phyloP scores from a whole-genome alignment of 2,797 vertebrate species.

The Gouania willdenowi region DNA sequence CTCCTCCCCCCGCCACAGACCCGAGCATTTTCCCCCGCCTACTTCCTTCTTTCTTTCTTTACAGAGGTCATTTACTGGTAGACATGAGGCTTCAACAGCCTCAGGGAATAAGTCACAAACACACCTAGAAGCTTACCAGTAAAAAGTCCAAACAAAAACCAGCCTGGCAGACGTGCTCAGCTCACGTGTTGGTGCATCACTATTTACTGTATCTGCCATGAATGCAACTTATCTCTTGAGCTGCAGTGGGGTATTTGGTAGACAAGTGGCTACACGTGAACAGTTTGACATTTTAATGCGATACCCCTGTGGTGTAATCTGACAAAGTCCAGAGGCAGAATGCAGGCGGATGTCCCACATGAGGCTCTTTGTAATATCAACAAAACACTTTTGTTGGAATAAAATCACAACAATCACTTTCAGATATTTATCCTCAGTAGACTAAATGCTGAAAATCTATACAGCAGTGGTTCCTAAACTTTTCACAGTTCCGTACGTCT shows the following conservation, averaged over 20 bases:
- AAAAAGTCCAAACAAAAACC: slow-evolving; percentile 33
- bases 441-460: no score
- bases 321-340: slow-evolving; percentile 44
- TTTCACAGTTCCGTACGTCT: no score
- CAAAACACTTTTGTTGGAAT: no score
- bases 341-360: slow-evolving; percentile 6
- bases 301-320: slow-evolving; percentile 21
- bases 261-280: slow-evolving; percentile 1
- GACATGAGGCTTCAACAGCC: slow-evolving; percentile 17
- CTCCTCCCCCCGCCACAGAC: slow-evolving; percentile 59
- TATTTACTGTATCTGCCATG: no score
- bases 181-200: slow-evolving; percentile 5
- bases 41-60: slow-evolving; percentile 51
- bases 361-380: slow-evolving; percentile 45
- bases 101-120: slow-evolving; percentile 19
- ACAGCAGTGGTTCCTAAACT: no score
- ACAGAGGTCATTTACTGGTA: slow-evolving; percentile 50
- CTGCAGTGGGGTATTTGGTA: no score
- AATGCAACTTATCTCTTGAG: no score
- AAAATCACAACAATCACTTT: no score
- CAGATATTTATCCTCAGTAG: no score
- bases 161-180: neutral
- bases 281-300: slow-evolving; percentile 8
- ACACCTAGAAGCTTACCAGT: slow-evolving; percentile 35
- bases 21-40: slow-evolving; percentile 45